Base-by-base conservation (phyloP, 2,888 invertebrate species). In the Villa cingulata region DNA sequence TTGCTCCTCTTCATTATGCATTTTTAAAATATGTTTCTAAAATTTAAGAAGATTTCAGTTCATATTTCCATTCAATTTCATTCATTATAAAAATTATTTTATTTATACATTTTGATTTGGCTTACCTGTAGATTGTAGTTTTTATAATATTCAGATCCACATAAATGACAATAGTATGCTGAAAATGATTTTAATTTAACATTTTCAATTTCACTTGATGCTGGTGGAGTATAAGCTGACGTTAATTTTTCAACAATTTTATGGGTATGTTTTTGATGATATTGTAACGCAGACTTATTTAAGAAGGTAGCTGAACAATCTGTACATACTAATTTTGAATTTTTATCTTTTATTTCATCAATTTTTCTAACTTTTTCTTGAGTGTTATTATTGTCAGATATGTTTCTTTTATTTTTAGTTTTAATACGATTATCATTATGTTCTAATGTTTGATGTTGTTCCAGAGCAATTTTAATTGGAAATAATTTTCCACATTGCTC, bases 401-500 rank as follows among this genome's bases (percentile, higher is more conserved):
- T 40, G n/a, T n/a, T 20, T 34, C 18, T 19, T 43, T 19, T 4
- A 18, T 4, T 9, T 43, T 12, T 41, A 20, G n/a, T 41, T 34
- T 34, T 37, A 12, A 29, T 9, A 37, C 16, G 36, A 48, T 47
- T 18, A 19, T 16, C 17, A 15, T 7, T 9, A 37, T 34, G 34
- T 34, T 34, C 34, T 15, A 4, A 9, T 7, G 12, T 34, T 15
- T 34, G 14, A 34, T 34, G 53, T 29, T 51, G 45, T 12, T 47
- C 40, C 19, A 54, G 19, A 2, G 51, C 50, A 19, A 76, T 74
- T 72, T 78, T 78, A 60, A 81, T 68, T 12, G 80, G 79, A 61
- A 81, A 81, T 46, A 80, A 75, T 71, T 77, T 80, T 10, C 81
- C 81, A 61, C 81, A 81, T 68, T 75, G 75, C 23, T 75, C 73